Conservation (phyloP, 2,888 invertebrate genomes). For the Pollenia angustigena region DNA sequence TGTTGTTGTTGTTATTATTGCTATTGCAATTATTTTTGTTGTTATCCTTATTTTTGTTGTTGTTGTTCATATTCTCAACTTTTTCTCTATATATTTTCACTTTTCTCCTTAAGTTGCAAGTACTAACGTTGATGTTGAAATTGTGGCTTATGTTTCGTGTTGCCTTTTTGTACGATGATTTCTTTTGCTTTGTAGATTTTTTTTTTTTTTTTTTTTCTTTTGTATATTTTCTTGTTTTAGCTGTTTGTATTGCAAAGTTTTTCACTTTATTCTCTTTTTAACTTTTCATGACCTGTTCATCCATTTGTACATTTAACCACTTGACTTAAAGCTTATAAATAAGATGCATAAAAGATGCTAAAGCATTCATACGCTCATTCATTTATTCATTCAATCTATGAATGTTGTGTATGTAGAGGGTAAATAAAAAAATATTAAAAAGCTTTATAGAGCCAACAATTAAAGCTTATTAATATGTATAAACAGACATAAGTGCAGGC, state of each 20-base stretch:
- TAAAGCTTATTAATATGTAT: too few species aligned
- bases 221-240: background rate
- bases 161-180: constrained; percentile 32
- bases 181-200: background rate
- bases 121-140: constrained; percentile 44
- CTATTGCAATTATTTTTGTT: constrained; percentile 24
- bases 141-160: constrained; percentile 55
- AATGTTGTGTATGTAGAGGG: background rate
- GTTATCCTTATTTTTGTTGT: background rate
- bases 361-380: background rate
- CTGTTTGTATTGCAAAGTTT: constrained; percentile 1
- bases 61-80: constrained; percentile 22
- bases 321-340: constrained; percentile 50
- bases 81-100: constrained; percentile 26
- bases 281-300: constrained; percentile 53
- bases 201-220: constrained; percentile 10
- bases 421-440: background rate
- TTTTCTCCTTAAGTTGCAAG: constrained; percentile 5
- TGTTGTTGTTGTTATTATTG: background rate
- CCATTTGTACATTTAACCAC: constrained; percentile 41
- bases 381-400: background rate
- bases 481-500: too few species aligned
- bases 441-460: background rate
- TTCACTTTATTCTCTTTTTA: constrained; percentile 22
- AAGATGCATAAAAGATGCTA: constrained; percentile 45